Evolutionary conservation across 1,140 invertebrate genomes (phyloP), one percentile per base, ranked within the genome.

Genomic region (Drosophila serrata): DNA sequence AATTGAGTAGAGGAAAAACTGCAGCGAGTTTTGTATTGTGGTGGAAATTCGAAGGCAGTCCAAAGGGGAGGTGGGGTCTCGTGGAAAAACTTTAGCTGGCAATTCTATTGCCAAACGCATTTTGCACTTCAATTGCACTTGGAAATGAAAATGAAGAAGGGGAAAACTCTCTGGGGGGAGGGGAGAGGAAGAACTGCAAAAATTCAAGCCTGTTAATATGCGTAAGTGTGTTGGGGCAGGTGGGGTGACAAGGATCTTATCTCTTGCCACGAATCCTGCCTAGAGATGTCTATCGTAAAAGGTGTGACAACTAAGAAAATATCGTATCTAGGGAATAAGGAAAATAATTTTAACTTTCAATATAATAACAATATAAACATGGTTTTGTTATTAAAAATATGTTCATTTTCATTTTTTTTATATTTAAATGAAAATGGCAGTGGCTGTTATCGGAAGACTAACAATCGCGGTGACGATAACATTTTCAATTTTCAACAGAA

Each of bases 201-300:
- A 82, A 69, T 80, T 65, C 65, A 75, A 76, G 84, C 84, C 75
- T 80, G 67, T 87, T 79, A 87, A 87, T 88, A 82, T 87, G 79
- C 84, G 84, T 87, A 87, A 79, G 75, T 77, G 79, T 67, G 67
- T 35, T 56, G 48, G 48, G 42, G 62, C 49, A 60, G 35, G 68
- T 35, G 33, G 4, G 6, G 33, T 8, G n/a, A 6, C 4, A 33
- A 33, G 61, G 42, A 17, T 43, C 40, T 19, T 40, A 61, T 35
- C 57, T 74, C 33, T 45, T 37, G 46, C 61, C 17, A 24, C 22
- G 62, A 51, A 51, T 75, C 29, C 45, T 35, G 27, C 19, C 56
- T 19, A 35, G 73, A 29, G 59, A 48, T 45, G 58, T 65, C 33
- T 43, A 6, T 22, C 4, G 17, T 0, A 19, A 11, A 11, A 8